Evolutionary conservation across 2,113 vertebrate species (phyloP), one percentile per base, ranked within the genome.

Genomic region (Thamnaconus septentrionalis): DNA sequence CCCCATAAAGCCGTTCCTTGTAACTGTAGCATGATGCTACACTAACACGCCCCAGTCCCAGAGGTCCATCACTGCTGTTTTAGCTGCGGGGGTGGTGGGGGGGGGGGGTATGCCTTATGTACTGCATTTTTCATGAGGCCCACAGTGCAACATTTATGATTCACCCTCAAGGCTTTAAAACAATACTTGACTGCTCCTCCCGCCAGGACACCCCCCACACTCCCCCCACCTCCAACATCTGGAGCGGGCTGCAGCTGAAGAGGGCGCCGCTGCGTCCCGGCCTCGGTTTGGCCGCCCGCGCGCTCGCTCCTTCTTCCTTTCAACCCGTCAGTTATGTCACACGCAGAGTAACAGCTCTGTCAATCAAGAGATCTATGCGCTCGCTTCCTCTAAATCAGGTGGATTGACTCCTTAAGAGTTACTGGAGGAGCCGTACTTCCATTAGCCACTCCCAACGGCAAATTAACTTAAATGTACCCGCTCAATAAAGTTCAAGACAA

Each of bases 391-490:
- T 92, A 90, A 90, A 92, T 91, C 91, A 91, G 90, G 85, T 88
- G 81, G 86, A 91, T 88, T 91, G 91, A 90, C 88, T 90, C 79
- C 80, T 87, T 80, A 88, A 87, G 89, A 89, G 85, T 89, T 88
- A 86, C 87, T 89, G 85, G 86, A 88, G 80, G 67, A 88, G 83
- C 84, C 87, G 18, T 88, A 82, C 86, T 90, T 90, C 91, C 89
- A 92, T 92, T 91, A 92, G 89, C 91, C 90, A 89, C 89, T 90
- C 90, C 91, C 87, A 86, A 83, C 81, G 76, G 88, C 89, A 90
- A 92, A 92, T 92, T 90, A 90, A 90, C 91, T 91, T 91, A 91
- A 92, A 91, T 89, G 89, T 88, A 81, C 72, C 78, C 87, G 87
- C 81, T 92, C 89, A 89, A 91, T 92, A 90, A 87, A 88, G 87